Evolutionary conservation across 1,140 invertebrate genomes (phyloP), one percentile per base, ranked within the genome.

Genomic region (Heterodera carotae): DNA sequence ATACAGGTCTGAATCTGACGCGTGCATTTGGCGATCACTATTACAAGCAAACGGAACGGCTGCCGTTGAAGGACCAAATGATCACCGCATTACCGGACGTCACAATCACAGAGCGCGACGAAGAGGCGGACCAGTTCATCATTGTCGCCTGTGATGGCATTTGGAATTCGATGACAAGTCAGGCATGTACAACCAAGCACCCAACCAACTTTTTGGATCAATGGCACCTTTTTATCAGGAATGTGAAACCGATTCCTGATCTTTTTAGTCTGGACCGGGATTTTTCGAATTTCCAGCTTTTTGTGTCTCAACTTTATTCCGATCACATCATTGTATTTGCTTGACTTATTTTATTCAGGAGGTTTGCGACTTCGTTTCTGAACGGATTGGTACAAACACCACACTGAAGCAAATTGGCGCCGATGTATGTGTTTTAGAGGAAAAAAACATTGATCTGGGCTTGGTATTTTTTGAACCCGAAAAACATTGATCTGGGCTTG

Each of bases 71-170:
- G 5, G 36, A 43, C 60, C 78, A 79, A 53, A 67, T 81, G 64
- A 79, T 79, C 59, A 60, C 77, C 4, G 29, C 78, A 25, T 2
- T 79, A 25, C 78, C 78, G 22, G 78, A 79, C n/a, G 62, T 79
- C 10, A 69, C 62, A 5, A 25, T 68, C 22, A 64, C 53, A 12
- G 43, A 71, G 15, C 33, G 74, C 27, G 10, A 60, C 27, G n/a
- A 18, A 6, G 78, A 59, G 27, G 39, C 67, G 34, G 78, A 79
- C 33, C 56, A 66, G 0, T 71, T 79, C 53, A n/a, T 79, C n/a
- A 62, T 79, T 25, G 66, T 79, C 8, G 78, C 78, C 25, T 79
- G 78, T 66, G 78, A 79, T n/a, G 78, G 78, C 25, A 79, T 79
- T 79, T 79, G 78, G 78, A 79, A 79, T 27, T 80, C 77, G 33